Conservation (phyloP, 2,888 invertebrate genomes). For the Electrophaes corylata region DNA sequence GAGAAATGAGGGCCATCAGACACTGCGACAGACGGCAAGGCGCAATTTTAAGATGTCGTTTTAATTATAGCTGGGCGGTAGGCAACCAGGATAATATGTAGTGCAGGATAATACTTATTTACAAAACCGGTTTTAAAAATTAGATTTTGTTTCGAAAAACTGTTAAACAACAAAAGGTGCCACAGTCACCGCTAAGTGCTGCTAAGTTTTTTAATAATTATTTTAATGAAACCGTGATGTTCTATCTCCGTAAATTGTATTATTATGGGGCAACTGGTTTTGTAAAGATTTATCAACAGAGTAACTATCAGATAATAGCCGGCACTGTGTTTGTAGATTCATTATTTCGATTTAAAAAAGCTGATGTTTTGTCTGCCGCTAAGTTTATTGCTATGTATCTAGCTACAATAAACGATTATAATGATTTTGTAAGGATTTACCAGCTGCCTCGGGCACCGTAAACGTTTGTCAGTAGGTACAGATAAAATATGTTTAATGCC, state of each 20-base stretch:
- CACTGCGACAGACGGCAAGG: slow-evolving; percentile 7
- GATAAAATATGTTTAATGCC: no score
- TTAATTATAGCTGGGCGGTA: slow-evolving; percentile 26
- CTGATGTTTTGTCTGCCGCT: no score
- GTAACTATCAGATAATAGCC: no score
- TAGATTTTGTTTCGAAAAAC: slow-evolving; percentile 41
- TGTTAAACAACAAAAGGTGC: slow-evolving; percentile 41
- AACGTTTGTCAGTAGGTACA: no score
- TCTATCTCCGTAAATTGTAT: slow-evolving; percentile 11
- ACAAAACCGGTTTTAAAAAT: slow-evolving; percentile 38
- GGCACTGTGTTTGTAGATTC: no score
- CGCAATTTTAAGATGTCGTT: slow-evolving; percentile 25
- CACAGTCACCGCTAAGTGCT: slow-evolving; percentile 21
- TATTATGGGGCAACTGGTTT: slow-evolving; percentile 23
- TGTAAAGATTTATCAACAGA: slow-evolving; percentile 25
- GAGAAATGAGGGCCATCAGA: slow-evolving; percentile 22
- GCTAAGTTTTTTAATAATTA: slow-evolving; percentile 27
- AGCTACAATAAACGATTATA: no score
- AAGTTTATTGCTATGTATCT: no score
- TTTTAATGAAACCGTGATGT: slow-evolving; percentile 22
- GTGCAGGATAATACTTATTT: slow-evolving; percentile 29
- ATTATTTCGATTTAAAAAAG: no score
- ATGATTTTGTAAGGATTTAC: no score
- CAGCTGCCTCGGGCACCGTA: no score
- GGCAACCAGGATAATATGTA: no score